A percentile compares a stretch with the other conserved stretches of the same genome.
These are phyloP conservation scores for Antitype chi DNA, from an alignment of 2,888 invertebrate species.

Conservation along the genomic window DNA sequence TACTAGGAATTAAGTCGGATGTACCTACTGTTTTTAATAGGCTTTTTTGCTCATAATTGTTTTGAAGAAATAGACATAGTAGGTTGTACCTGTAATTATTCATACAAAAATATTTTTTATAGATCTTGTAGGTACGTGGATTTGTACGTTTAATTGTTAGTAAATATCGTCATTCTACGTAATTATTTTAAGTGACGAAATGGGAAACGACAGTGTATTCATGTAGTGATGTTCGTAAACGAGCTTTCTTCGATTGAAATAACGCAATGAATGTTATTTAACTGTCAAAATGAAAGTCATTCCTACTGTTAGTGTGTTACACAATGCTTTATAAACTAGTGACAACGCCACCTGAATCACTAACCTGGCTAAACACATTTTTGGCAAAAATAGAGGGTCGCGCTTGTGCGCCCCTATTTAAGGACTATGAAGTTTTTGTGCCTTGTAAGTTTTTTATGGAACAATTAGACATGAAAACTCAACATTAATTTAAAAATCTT, in stretches of 20 bases:
- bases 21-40: background rate
- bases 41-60: constrained; percentile 5
- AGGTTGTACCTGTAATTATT: background rate
- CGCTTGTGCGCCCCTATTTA: no score
- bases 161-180: background rate
- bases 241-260: no score
- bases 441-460: background rate
- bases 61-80: constrained; percentile 8
- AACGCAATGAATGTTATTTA: no score
- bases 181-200: background rate
- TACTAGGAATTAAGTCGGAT: constrained; percentile 13
- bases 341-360: no score
- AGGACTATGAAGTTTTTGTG: background rate
- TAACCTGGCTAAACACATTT: no score
- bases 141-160: background rate
- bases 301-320: no score
- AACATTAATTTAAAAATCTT: background rate
- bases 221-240: no score
- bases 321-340: no score
- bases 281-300: no score
- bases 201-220: background rate
- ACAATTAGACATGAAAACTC: background rate
- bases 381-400: no score
- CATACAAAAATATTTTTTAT: background rate
- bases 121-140: background rate